Percentiles rank a stretch among this genome's conserved stretches.
phyloP scores from a whole-genome alignment of 2,113 vertebrate species.

The Pseudolaguvia tuberculata region DNA sequence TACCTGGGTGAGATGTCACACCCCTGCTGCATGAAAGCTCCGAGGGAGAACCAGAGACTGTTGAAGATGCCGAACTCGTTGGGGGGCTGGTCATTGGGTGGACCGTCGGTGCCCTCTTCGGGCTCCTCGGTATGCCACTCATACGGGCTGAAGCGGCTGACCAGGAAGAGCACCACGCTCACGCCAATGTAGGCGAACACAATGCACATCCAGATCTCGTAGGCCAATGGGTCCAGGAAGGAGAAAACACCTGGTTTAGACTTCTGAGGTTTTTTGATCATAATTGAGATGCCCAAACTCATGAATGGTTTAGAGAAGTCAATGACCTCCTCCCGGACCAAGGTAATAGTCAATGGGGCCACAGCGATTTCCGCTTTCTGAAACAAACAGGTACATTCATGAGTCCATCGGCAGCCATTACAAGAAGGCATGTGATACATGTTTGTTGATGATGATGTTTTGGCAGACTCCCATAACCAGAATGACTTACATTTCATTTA shows the following conservation, averaged over 20 bases:
- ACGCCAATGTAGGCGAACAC: constrained; percentile 99
- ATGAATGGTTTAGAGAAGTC: constrained; percentile 99
- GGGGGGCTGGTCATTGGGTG: constrained; percentile 94
- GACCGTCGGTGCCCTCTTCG: constrained; percentile 92
- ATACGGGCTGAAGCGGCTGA: constrained; percentile 98
- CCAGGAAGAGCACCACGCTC: constrained; percentile 99
- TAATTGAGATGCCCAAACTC: constrained; percentile 99
- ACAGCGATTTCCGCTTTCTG: constrained; percentile 99
- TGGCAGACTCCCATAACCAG: no score
- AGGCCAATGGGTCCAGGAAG: constrained; percentile 97
- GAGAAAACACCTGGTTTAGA: constrained; percentile 99
- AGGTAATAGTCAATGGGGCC: constrained; percentile 96
- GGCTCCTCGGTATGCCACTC: constrained; percentile 99
- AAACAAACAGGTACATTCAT: constrained; percentile 15
- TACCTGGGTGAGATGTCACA: constrained; percentile 98
- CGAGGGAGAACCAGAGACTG: constrained; percentile 99
- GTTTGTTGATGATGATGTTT: no score
- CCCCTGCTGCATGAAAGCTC: constrained; percentile 99
- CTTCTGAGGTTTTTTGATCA: constrained; percentile 99
- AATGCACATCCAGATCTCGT: constrained; percentile 99
- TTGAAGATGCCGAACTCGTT: constrained; percentile 99
- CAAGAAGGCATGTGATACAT: neutral
- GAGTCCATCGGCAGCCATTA: neutral
- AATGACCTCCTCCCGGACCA: constrained; percentile 99
- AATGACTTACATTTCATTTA: no score